Evolutionary conservation across 2,888 invertebrate species (phyloP).

Genomic region (Hypolimnas misippus): DNA sequence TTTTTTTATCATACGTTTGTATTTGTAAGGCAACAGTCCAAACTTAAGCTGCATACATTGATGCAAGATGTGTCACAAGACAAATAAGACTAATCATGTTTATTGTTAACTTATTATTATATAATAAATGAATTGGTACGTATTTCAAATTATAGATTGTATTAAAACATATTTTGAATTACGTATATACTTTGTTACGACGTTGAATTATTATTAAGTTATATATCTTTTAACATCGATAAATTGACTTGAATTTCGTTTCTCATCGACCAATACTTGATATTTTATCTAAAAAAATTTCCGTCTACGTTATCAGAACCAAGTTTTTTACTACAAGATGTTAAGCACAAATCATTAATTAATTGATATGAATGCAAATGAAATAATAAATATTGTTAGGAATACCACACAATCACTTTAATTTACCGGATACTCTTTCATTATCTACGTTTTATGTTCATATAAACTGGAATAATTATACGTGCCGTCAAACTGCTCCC

Average conservation of each 20-base stretch:
- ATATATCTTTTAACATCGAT: too few relatives aligned
- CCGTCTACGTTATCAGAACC: background rate
- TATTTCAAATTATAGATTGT: too few relatives aligned
- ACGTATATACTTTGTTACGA: too few relatives aligned
- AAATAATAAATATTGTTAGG: background rate
- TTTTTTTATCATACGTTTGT: background rate
- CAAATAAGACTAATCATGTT: background rate
- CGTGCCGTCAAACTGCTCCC: slow-evolving; percentile 12
- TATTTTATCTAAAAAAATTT: background rate
- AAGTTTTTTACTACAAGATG: background rate
- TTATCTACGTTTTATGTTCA: slow-evolving; percentile 10
- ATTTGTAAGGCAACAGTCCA: background rate
- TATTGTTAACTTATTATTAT: background rate
- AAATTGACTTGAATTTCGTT: too few relatives aligned
- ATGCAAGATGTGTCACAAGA: background rate
- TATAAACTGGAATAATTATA: slow-evolving; percentile 23
- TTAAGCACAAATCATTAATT: background rate
- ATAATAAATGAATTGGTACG: background rate
- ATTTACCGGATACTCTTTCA: slow-evolving; percentile 12
- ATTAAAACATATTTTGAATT: too few relatives aligned
- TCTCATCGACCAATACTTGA: background rate
- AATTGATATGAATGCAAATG: background rate
- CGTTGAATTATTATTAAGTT: too few relatives aligned
- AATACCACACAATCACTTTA: slow-evolving; percentile 10
- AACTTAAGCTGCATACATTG: background rate